phyloP scores from a whole-genome alignment of 2,797 vertebrate genomes.

The Holocentrus rufus region DNA sequence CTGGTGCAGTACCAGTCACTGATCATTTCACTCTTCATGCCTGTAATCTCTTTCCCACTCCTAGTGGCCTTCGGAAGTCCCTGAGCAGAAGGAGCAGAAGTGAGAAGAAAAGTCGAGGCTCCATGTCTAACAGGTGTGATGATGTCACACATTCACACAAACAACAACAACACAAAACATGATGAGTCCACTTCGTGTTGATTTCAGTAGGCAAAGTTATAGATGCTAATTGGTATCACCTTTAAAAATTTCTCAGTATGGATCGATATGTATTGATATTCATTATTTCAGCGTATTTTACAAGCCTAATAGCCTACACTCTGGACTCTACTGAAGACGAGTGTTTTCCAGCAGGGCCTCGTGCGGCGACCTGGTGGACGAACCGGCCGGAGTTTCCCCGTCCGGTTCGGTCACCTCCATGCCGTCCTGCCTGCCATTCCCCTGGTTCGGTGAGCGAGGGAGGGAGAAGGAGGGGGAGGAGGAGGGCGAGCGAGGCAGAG shows the following conservation, averaged over 20 bases:
- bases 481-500: conserved; percentile 77
- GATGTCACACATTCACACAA: background rate
- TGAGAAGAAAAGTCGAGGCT: conserved; percentile 82
- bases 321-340: background rate
- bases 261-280: no score
- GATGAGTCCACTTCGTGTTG: background rate
- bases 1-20: no score
- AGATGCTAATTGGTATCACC: background rate
- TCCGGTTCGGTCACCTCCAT: conserved; percentile 86
- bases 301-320: no score
- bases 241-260: no score
- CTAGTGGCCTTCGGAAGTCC: conserved; percentile 90
- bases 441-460: conserved; percentile 90
- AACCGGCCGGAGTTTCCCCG: conserved; percentile 81
- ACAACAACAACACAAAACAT: background rate
- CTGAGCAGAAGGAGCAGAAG: conserved; percentile 86
- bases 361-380: conserved; percentile 81
- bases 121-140: conserved; percentile 84
- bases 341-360: conserved; percentile 78
- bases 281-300: no score
- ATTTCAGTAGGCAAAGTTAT: no score
- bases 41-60: background rate
- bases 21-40: background rate
- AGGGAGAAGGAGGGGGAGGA: conserved; percentile 82
- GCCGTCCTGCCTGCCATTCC: conserved; percentile 91